Conservation (phyloP, 2,888 invertebrate species). For the Mystacides longicornis region DNA sequence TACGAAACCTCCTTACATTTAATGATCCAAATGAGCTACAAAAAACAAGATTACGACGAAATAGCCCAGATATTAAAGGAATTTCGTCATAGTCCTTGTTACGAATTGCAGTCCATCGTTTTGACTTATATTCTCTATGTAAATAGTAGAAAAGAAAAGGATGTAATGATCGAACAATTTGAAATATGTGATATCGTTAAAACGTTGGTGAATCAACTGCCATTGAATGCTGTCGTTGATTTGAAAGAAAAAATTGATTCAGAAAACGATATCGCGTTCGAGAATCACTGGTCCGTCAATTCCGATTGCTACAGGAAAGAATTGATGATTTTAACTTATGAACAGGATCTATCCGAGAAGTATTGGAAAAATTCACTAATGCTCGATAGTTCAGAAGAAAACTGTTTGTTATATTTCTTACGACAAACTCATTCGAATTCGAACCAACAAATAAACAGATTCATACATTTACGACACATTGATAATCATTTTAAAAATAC, state of each 20-base stretch:
- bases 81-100: slow-evolving; percentile 3
- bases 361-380: background rate
- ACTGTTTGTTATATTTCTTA: background rate
- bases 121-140: slow-evolving; percentile 22
- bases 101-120: slow-evolving; percentile 12
- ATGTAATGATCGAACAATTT: slow-evolving; percentile 14
- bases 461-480: slow-evolving; percentile 35
- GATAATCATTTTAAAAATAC: background rate
- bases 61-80: background rate
- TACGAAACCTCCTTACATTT: slow-evolving; percentile 15
- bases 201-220: slow-evolving; percentile 8
- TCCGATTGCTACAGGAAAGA: background rate
- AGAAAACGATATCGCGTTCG: background rate
- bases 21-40: background rate
- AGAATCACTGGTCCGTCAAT: background rate
- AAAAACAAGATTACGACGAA: background rate
- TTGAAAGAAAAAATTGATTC: background rate
- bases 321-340: background rate
- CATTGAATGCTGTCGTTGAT: slow-evolving; percentile 9
- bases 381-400: background rate
- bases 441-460: slow-evolving; percentile 25
- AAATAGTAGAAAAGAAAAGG: slow-evolving; percentile 10
- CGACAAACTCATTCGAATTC: background rate
- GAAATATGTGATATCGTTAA: slow-evolving; percentile 20
- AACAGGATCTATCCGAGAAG: background rate